Base-by-base conservation (phyloP, 2,888 invertebrate genomes). In the Netelia fuscicornis region DNA sequence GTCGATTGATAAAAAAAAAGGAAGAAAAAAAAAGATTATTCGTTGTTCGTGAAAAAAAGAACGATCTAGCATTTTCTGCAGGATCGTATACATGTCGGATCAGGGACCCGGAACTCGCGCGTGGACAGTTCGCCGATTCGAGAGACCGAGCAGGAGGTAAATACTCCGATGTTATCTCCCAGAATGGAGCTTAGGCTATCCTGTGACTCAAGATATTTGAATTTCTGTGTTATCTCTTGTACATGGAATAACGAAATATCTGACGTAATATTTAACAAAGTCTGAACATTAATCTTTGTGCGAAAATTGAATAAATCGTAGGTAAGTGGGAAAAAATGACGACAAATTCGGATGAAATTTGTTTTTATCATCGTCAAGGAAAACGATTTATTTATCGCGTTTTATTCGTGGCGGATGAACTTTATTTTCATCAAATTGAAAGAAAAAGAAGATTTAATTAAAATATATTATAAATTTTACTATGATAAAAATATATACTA, bases 51-150 rank as follows among this genome's bases (percentile, higher is more conserved):
- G 9, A 44, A 77, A 30, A 81, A 71, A 68, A 58, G 56, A 64
- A 52, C 67, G 78, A 76, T 84, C 78, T 78, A 56, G 84, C 81
- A 65, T 79, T 64, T 79, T 70, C 44, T 54, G 25, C 11, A 60
- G 68, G 54, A 75, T 52, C 54, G 60, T 42, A 25, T 23, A 30
- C 62, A 37, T 71, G 78, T 44, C 79, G 71, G 78, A 78, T 81
- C 75, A 42, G 70, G 17, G n/a, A 82, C 78, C 85, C 78, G 85
- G 85, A 82, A 85, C 81, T 85, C 77, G 52, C 17, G 64, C 23
- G 65, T 78, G 42, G 85, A 85, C 81, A 79, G 75, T 79, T 79
- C 85, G 78, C 9, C 82, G 85, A 74, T 75, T 79, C 82, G 85
- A 71, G 62, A 68, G 85, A 85, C 67, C 56, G 75, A 79, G 65